phyloP scores from a whole-genome alignment of 2,888 invertebrate genomes.

The Drosophila mimica region DNA sequence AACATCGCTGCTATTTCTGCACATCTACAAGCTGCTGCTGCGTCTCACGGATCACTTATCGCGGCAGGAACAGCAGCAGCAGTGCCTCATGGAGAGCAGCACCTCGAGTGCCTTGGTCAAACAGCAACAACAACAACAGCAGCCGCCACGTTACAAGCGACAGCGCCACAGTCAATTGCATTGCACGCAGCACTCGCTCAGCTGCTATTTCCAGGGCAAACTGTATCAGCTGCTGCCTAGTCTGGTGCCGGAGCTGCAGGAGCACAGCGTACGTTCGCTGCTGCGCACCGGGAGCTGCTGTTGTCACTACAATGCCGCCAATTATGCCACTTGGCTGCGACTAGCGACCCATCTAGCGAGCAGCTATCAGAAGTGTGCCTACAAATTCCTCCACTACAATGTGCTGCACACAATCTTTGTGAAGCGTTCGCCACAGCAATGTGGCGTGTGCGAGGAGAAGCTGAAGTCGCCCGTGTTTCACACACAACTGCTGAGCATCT shows the following conservation, averaged over 20 bases:
- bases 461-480: slow-evolving; percentile 80
- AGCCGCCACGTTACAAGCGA: slow-evolving; percentile 48
- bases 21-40: slow-evolving; percentile 75
- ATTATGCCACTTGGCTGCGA: slow-evolving; percentile 72
- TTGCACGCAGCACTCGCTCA: slow-evolving; percentile 66
- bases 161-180: slow-evolving; percentile 72
- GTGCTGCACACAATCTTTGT: slow-evolving; percentile 79
- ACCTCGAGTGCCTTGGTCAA: slow-evolving; percentile 56
- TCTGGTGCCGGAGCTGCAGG: slow-evolving; percentile 70
- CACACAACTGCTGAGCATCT: slow-evolving; percentile 69
- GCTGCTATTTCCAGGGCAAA: slow-evolving; percentile 83
- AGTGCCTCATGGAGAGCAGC: slow-evolving; percentile 59
- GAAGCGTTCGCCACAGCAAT: slow-evolving; percentile 53
- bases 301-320: slow-evolving; percentile 80
- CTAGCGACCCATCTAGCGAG: slow-evolving; percentile 61
- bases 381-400: slow-evolving; percentile 81
- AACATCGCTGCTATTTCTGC: slow-evolving; percentile 54
- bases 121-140: slow-evolving; percentile 35
- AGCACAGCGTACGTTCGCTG: slow-evolving; percentile 77
- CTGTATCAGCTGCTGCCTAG: slow-evolving; percentile 75
- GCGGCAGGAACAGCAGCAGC: slow-evolving; percentile 66
- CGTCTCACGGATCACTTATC: slow-evolving; percentile 80
- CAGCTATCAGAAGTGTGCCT: slow-evolving; percentile 78
- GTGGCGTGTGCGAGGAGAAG: slow-evolving; percentile 81
- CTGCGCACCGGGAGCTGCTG: slow-evolving; percentile 82